Evolutionary conservation across 2,797 vertebrate species (phyloP).

Genomic region (Danio jaintianensis): DNA sequence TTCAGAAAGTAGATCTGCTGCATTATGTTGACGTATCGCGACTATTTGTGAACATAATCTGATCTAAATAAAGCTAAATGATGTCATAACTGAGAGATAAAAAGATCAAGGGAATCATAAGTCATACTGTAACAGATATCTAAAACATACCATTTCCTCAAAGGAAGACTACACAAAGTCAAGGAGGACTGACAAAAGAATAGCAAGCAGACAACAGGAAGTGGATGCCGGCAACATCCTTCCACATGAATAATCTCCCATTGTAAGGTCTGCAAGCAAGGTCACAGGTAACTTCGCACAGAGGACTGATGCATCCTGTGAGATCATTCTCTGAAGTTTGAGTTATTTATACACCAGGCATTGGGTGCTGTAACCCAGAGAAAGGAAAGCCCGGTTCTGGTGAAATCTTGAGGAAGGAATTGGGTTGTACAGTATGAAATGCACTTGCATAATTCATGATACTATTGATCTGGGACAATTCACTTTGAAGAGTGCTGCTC

Average conservation of each 20-base stretch:
- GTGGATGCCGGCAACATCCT: constrained; percentile 8
- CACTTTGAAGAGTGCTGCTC: constrained; percentile 56
- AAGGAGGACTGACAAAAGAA: constrained; percentile 30
- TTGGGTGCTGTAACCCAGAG: constrained; percentile 44
- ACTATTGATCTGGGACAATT: constrained; percentile 62
- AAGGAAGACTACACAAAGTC: constrained; percentile 7
- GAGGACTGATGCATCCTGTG: constrained; percentile 40
- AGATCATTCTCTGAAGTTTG: constrained; percentile 44
- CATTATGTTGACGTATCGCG: background rate
- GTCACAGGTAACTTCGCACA: constrained; percentile 39
- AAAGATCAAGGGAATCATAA: background rate
- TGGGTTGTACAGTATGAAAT: constrained; percentile 57
- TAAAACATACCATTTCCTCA: constrained; percentile 10
- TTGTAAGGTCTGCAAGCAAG: constrained; percentile 44
- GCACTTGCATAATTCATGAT: constrained; percentile 67
- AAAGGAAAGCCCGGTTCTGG: constrained; percentile 46
- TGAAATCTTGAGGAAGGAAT: constrained; percentile 57
- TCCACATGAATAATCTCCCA: constrained; percentile 1
- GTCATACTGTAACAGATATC: background rate
- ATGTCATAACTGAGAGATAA: background rate
- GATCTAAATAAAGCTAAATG: background rate
- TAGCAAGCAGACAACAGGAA: constrained; percentile 51
- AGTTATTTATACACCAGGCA: constrained; percentile 33
- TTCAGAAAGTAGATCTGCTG: background rate
- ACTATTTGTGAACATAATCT: background rate